Conservation (phyloP, 2,888 invertebrate species). For the Ormyrus nitidulus region DNA sequence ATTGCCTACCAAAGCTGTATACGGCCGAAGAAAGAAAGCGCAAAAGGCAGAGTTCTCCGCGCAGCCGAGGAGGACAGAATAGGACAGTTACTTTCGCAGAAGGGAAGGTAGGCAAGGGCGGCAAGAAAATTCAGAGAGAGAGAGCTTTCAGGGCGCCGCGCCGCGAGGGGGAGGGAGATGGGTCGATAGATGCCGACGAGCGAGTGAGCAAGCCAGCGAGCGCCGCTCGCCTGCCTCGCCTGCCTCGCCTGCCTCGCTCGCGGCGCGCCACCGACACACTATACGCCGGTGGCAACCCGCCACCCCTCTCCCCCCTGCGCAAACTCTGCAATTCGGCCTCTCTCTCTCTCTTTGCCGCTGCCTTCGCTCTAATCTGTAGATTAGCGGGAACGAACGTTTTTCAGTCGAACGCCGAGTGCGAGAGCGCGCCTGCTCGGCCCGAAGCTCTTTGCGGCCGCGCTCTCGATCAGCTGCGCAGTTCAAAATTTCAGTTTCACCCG, state of each 20-base stretch:
- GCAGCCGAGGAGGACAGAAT: neutral
- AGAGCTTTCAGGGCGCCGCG: constrained; percentile 3
- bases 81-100: constrained; percentile 27
- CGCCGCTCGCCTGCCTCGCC: constrained; percentile 6
- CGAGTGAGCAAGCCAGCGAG: constrained; percentile 1
- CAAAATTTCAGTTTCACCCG: too few relatives aligned
- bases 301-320: too few relatives aligned
- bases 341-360: neutral
- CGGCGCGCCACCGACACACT: neutral
- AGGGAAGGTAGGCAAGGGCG: constrained; percentile 31
- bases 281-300: too few relatives aligned
- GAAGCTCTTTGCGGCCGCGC: too few relatives aligned
- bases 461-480: too few relatives aligned
- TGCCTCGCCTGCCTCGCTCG: neutral
- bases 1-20: too few relatives aligned
- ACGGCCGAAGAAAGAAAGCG: too few relatives aligned
- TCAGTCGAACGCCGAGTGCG: too few relatives aligned
- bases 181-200: constrained; percentile 72
- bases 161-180: constrained; percentile 61
- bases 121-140: constrained; percentile 20
- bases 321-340: neutral
- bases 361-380: too few relatives aligned
- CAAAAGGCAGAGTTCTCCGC: neutral
- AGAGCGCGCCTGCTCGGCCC: too few relatives aligned
- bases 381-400: too few relatives aligned